Conservation (phyloP, 2,113 vertebrate species). For the human region DNA sequence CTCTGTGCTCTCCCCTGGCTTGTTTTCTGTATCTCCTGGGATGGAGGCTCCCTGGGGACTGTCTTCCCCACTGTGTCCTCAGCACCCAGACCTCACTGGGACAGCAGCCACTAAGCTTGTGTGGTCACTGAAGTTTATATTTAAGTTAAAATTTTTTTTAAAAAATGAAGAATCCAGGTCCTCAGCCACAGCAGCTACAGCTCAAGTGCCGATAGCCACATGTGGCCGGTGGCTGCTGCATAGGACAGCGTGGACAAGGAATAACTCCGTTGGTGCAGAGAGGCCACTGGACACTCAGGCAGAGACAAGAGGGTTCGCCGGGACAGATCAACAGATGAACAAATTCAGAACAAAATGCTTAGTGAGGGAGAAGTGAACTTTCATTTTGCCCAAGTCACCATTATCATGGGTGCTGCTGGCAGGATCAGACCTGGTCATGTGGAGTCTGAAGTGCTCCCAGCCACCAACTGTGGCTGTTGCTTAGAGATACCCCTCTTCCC, state of each 20-base stretch:
- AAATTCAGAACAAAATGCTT: background rate
- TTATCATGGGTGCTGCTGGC: background rate
- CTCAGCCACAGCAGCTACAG: background rate
- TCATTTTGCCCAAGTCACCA: background rate
- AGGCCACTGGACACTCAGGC: accelerated
- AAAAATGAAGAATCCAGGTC: background rate
- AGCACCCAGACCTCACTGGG: accelerated
- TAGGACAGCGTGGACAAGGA: background rate
- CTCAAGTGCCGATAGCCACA: too few relatives aligned
- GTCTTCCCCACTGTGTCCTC: accelerated
- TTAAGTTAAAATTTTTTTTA: background rate
- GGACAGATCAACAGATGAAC: background rate
- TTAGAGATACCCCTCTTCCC: background rate
- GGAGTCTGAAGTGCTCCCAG: background rate
- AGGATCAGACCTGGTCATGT: background rate
- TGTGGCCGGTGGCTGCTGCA: too few relatives aligned
- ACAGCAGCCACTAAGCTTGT: background rate
- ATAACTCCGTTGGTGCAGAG: background rate
- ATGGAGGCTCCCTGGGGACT: background rate
- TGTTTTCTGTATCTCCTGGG: accelerated
- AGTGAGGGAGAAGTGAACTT: background rate
- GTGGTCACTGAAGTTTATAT: too few relatives aligned
- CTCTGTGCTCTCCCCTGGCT: background rate
- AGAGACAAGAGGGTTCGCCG: too few relatives aligned
- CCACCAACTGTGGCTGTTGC: background rate